Base-by-base conservation (phyloP, 2,113 vertebrate species). In the Sclerurus mexicanus region DNA sequence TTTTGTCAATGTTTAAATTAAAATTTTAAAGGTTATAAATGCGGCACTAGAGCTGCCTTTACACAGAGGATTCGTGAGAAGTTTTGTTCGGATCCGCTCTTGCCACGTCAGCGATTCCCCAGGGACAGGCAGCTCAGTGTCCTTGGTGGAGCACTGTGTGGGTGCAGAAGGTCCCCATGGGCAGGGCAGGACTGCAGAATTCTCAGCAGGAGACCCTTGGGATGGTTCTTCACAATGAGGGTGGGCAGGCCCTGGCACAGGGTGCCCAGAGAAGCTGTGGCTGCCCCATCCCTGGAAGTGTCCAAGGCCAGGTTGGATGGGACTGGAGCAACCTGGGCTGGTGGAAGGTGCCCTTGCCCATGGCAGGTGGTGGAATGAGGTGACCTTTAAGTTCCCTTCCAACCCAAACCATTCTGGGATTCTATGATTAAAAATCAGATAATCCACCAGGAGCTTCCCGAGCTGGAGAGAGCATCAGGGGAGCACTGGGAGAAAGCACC, bases 1-100 rank as follows among this genome's bases (percentile, higher is more conserved):
- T 94, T 98, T 97, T 97, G 96, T 98, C 98, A 98, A 97, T 97
- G 97, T 98, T 98, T 97, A 97, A 98, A 97, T 97, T 94, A 97
- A 94, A 96, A 95, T 88, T 94, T 69, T 88, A 95, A 96, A 95
- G 96, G 95, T 96, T 97, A 94, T 94, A 92, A 93, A 92, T 89
- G 66, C 76, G 58, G 78, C 53, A 21, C 49, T 59, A 56, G 88
- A 90, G 68, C 91, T 82, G 77, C 89, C 23, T 58, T 78, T 55
- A 31, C 89, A 59, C 53, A 59, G 78, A 92, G 90, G 75, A 53
- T 56, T 93, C n/a, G 4, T 52, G 74, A 79, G 67, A n/a, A 63
- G 84, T 53, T 71, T 22, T 49, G 33, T 24, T 91, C 2, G 0
- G 84, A 67, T 78, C 56, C 4, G 4, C 44, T 82, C 30, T 67